Evolutionary conservation across 53 echinoderm and acorn worm genomes (phyloP), one percentile per base, ranked within the genome.

Genomic region (Hippasteria phrygiana): DNA sequence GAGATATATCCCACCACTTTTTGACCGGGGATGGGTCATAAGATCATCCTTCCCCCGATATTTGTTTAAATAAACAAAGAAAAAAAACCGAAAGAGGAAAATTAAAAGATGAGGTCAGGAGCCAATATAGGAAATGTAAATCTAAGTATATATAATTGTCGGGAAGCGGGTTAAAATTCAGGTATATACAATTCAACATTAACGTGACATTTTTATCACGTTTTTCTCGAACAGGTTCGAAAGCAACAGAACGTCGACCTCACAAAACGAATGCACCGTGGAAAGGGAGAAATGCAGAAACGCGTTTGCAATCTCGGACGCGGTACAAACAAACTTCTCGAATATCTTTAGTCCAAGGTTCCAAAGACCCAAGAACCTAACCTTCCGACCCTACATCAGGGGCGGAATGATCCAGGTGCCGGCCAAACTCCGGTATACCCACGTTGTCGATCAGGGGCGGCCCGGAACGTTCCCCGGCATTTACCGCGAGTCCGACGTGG

Each of bases 371-470:
- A 80, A 80, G 62, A 63, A 80, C 28, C 11, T 80, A 28, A 22
- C 55, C 28, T 80, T 80, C 62, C 80, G 54, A 38, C 80, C 80
- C 35, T 80, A 40, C 80, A 42, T 80, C 55, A 50, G 78, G 34
- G 63, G 63, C 63, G 63, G 39, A 10, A 40, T 16, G 37, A 27
- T 37, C 10, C 40, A 24, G n/a, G 12, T 11, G 41, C 31, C 63
- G 14, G 43, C 6, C 62, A 80, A 80, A 40, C 5, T 39, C 13
- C 37, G 71, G 37, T 71, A 71, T 20, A 38, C 37, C 27, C 62
- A 63, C 80, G 26, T 31, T 41, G 62, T 5, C 28, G 63, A 54
- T 5, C 14, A 33, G 17, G 28, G 27, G 24, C 34, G 34, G 8
- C 16, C 18, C 17, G 56, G 40, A 6, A 26, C 80, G 20, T 38